Conservation (phyloP, 30 jellyfish, hydroid and myxozoan genomes). For the Hydractinia symbiolongicarpus region DNA sequence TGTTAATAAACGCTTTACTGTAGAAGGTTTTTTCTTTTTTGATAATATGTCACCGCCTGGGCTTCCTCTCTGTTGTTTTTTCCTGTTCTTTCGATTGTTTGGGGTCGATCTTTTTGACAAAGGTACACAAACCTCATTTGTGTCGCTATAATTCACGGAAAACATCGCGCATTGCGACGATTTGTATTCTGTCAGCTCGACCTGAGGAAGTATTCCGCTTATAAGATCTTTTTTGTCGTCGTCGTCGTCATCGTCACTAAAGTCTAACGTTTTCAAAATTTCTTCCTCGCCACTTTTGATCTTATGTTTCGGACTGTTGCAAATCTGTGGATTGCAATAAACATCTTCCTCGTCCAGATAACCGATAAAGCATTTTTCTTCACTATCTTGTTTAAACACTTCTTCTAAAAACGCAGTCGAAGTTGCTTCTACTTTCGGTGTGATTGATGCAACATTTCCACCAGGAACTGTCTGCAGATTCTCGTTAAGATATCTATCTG, state of each 20-base stretch:
- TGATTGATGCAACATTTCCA: neutral
- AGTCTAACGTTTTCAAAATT: neutral
- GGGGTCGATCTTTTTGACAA: neutral
- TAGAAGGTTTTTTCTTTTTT: neutral
- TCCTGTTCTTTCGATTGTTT: neutral
- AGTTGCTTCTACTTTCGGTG: neutral
- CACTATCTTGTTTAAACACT: neutral
- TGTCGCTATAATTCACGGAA: neutral
- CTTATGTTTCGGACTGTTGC: neutral
- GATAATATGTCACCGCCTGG: neutral
- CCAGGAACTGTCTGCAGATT: neutral
- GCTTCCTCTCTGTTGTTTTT: neutral
- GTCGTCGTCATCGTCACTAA: slow-evolving; percentile 4
- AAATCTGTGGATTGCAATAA: slow-evolving; percentile 1
- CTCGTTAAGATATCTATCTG: neutral
- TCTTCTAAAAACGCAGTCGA: neutral
- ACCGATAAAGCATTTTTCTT: neutral
- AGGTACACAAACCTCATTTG: neutral
- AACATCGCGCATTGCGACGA: no score
- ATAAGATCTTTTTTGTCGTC: neutral
- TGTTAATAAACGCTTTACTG: neutral
- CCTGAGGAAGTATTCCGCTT: neutral
- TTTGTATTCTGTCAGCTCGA: neutral
- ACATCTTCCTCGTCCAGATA: neutral
- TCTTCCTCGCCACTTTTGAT: neutral